Percentiles rank a stretch among this genome's conserved stretches.
Evolutionary conservation across 2,888 invertebrate species (phyloP).

Genomic region (Pyrrhia umbra): DNA sequence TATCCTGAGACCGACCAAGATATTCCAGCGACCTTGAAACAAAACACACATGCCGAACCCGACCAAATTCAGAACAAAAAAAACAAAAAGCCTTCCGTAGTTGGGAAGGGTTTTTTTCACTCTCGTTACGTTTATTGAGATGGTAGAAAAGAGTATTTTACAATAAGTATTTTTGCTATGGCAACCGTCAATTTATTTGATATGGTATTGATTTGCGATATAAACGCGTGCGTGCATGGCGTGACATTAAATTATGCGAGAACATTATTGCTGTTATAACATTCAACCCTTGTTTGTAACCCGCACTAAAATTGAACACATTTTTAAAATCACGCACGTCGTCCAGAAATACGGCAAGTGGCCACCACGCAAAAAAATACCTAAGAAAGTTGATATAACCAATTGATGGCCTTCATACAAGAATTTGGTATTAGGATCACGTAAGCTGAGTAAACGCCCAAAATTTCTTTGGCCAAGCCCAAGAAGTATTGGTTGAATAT

Average conservation of each 20-base stretch:
- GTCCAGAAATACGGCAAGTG: background rate
- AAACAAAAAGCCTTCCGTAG: background rate
- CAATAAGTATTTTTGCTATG: background rate
- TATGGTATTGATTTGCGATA: background rate
- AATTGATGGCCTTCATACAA: background rate
- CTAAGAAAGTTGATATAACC: too few species aligned
- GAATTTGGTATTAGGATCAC: background rate
- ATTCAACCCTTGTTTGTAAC: constrained; percentile 5
- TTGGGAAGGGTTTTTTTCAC: too few species aligned
- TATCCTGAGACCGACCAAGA: too few species aligned
- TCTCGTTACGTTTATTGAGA: background rate
- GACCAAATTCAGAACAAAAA: background rate
- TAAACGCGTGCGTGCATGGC: constrained; percentile 23
- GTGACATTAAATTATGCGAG: constrained; percentile 9
- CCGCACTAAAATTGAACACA: constrained; percentile 12
- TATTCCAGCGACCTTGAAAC: background rate
- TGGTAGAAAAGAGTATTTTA: too few species aligned
- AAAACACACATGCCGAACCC: background rate
- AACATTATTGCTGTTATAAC: constrained; percentile 15
- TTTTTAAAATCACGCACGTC: background rate
- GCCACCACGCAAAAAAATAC: background rate
- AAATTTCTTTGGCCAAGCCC: constrained; percentile 14
- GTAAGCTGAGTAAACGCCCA: background rate
- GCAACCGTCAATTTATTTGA: background rate
- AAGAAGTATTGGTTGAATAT: constrained; percentile 11